A percentile compares a stretch with the other conserved stretches of the same genome.
These are phyloP conservation scores for Varecia variegata DNA, from an alignment of 2,797 vertebrate species.

Conservation along the genomic window DNA sequence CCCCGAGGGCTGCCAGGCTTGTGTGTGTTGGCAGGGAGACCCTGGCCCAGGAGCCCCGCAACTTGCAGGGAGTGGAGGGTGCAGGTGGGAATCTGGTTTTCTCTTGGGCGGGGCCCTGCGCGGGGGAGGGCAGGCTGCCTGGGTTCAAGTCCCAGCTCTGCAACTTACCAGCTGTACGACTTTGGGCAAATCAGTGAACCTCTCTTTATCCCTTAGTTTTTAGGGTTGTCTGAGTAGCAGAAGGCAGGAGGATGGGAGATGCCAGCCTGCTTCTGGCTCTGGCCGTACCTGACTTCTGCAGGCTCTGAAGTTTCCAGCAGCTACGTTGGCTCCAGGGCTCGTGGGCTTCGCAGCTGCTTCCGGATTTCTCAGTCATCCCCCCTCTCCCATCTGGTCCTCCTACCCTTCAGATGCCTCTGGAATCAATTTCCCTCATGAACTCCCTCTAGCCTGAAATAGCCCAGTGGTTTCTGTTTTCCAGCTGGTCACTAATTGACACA, in stretches of 20 bases:
- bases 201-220: not conserved
- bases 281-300: accelerated
- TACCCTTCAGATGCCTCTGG: not conserved
- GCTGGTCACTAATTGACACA: not conserved
- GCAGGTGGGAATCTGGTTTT: accelerated
- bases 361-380: not conserved
- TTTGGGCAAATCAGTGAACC: not conserved
- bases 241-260: not conserved
- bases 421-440: not conserved
- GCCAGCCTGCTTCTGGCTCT: not conserved
- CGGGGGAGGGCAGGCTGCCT: not conserved
- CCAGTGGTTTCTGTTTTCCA: not conserved
- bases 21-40: not conserved
- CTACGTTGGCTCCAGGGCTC: not conserved
- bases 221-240: not conserved
- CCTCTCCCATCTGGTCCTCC: not conserved
- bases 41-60: not conserved
- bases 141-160: not conserved
- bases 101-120: not conserved
- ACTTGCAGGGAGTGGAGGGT: not conserved
- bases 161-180: not conserved
- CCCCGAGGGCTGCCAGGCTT: not conserved
- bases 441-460: not conserved
- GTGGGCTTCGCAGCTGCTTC: not conserved
- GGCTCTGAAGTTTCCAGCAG: not conserved